phyloP scores from a whole-genome alignment of 2,113 vertebrate genomes.

The Neogobius melanostomus region DNA sequence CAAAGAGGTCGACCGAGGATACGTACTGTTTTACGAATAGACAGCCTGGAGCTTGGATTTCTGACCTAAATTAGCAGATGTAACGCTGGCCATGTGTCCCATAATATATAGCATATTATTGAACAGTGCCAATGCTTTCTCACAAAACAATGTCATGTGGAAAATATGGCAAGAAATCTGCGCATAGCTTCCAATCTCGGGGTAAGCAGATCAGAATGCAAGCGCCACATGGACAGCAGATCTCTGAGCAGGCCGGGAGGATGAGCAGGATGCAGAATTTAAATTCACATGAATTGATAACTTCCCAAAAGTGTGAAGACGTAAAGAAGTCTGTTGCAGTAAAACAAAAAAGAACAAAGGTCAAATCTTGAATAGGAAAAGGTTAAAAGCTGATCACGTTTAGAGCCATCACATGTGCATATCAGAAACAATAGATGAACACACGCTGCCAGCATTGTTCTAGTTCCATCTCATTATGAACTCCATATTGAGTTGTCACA shows the following conservation, averaged over 20 bases:
- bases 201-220: neutral
- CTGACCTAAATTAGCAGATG: neutral
- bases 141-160: neutral
- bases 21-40: neutral
- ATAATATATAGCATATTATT: neutral
- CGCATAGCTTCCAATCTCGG: neutral
- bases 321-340: neutral
- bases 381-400: neutral
- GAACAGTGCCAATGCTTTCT: neutral
- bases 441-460: neutral
- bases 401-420: neutral
- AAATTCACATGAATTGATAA: neutral
- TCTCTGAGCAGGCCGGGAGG: neutral
- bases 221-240: neutral
- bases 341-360: neutral
- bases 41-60: neutral
- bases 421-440: neutral
- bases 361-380: neutral
- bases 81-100: neutral
- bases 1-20: constrained; percentile 1
- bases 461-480: neutral
- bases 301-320: neutral
- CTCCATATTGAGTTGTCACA: neutral
- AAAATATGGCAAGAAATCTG: neutral
- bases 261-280: neutral